Evolutionary conservation across 2,888 invertebrate species (phyloP).

Genomic region (Rhingia rostrata): DNA sequence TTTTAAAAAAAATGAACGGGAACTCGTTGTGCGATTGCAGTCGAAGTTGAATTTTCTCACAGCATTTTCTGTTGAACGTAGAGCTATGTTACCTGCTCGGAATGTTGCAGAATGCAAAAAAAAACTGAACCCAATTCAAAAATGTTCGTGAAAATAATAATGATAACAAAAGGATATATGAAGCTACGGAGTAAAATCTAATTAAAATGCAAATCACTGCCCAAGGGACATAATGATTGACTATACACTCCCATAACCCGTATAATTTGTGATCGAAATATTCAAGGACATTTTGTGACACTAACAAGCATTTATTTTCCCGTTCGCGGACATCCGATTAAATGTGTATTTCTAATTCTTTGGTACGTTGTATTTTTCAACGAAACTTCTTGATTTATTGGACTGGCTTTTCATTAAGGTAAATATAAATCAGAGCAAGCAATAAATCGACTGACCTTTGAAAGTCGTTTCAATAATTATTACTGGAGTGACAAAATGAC

Average conservation of each 20-base stretch:
- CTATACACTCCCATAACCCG: neutral
- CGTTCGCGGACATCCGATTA: neutral
- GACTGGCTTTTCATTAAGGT: constrained; percentile 13
- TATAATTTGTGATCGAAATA: constrained; percentile 1
- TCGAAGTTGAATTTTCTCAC: too few species aligned
- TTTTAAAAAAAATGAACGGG: too few species aligned
- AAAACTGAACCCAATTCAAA: neutral
- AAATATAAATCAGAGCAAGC: constrained; percentile 16
- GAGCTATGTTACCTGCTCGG: too few species aligned
- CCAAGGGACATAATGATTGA: constrained; percentile 7
- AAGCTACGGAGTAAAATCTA: neutral
- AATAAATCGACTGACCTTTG: constrained; percentile 11
- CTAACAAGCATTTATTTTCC: neutral
- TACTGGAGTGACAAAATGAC: neutral
- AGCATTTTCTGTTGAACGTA: too few species aligned
- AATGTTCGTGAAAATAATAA: neutral
- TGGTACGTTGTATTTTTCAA: neutral
- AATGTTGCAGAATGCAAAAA: too few species aligned
- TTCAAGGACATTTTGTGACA: constrained; percentile 8
- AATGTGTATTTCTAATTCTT: neutral
- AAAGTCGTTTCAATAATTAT: neutral
- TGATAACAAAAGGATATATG: neutral
- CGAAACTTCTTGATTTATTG: neutral
- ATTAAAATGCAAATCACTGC: constrained; percentile 12
- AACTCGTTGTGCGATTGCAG: too few species aligned